A percentile compares a stretch with the other conserved stretches of the same genome.
phyloP scores from a whole-genome alignment of 2,113 vertebrate species.

The Petrocephalus zakoni region DNA sequence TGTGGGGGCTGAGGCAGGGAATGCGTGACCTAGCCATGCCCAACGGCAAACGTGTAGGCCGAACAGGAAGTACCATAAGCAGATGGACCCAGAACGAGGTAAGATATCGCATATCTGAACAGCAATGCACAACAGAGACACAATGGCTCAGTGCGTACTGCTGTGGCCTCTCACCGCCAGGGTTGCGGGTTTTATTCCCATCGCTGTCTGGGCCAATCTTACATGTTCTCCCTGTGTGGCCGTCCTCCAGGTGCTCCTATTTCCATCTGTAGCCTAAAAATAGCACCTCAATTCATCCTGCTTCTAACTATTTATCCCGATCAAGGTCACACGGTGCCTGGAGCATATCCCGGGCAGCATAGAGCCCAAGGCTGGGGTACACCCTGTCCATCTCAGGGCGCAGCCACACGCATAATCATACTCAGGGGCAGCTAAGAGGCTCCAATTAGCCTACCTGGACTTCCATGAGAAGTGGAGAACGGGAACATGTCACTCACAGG shows the following conservation, averaged over 20 bases:
- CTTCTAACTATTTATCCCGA: not conserved
- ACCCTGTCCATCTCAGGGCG: not conserved
- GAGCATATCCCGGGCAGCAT: not conserved
- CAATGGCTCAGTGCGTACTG: not conserved
- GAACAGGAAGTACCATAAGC: not conserved
- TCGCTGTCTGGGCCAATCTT: not conserved
- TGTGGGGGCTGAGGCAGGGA: not conserved
- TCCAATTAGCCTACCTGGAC: not conserved
- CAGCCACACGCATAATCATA: not conserved
- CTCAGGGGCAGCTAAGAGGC: not conserved
- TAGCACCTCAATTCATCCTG: not conserved
- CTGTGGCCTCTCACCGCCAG: not conserved
- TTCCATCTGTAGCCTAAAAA: not conserved
- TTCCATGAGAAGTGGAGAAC: not conserved
- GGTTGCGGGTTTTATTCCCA: not conserved
- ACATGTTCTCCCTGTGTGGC: not conserved
- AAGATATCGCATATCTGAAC: not conserved
- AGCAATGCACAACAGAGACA: not conserved
- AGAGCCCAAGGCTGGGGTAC: not conserved
- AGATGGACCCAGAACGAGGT: not conserved
- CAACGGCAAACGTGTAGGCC: not conserved
- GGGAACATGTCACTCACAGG: not conserved
- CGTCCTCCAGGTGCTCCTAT: not conserved
- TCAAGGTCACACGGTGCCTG: not conserved
- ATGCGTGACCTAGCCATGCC: not conserved